Evolutionary conservation across 2,113 vertebrate species (phyloP).

Genomic region (Condylura cristata): DNA sequence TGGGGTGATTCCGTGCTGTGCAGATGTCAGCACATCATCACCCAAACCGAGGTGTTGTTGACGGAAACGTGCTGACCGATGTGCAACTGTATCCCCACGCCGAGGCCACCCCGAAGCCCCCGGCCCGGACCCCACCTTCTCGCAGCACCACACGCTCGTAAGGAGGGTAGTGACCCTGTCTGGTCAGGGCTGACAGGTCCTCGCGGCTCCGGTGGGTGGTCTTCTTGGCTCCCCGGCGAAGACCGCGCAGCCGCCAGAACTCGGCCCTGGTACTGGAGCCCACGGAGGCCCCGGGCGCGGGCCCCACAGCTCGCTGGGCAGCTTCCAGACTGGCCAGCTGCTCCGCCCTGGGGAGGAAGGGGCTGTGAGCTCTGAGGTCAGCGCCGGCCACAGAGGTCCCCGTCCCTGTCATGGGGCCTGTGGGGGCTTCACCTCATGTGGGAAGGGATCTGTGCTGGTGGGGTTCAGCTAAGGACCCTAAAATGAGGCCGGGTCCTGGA

Average conservation of each 20-base stretch:
- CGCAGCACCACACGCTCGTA: conserved; percentile 95
- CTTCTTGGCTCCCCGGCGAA: conserved; percentile 94
- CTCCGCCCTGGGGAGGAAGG: conserved; percentile 90
- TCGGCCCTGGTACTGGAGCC: conserved; percentile 90
- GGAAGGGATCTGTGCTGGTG: too few relatives aligned
- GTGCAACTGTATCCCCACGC: too few relatives aligned
- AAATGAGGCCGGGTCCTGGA: too few relatives aligned
- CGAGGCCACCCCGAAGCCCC: accelerated
- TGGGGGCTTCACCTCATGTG: accelerated
- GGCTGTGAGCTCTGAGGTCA: background rate
- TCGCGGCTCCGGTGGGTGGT: conserved; percentile 89
- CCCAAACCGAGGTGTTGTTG: too few relatives aligned
- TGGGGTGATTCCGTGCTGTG: too few relatives aligned
- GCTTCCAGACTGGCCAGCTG: conserved; percentile 91
- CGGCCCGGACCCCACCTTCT: conserved; percentile 88
- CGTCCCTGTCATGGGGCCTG: accelerated
- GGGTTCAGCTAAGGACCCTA: background rate
- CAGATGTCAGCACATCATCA: too few relatives aligned
- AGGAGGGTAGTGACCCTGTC: conserved; percentile 94
- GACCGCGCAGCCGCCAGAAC: conserved; percentile 97
- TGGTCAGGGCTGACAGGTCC: conserved; percentile 94
- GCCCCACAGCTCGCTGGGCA: conserved; percentile 82
- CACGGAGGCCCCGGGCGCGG: conserved; percentile 71
- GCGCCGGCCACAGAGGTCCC: background rate
- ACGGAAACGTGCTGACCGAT: too few relatives aligned